Conservation (phyloP, 2,797 vertebrate species). For the Acestrorhynchus altus region DNA sequence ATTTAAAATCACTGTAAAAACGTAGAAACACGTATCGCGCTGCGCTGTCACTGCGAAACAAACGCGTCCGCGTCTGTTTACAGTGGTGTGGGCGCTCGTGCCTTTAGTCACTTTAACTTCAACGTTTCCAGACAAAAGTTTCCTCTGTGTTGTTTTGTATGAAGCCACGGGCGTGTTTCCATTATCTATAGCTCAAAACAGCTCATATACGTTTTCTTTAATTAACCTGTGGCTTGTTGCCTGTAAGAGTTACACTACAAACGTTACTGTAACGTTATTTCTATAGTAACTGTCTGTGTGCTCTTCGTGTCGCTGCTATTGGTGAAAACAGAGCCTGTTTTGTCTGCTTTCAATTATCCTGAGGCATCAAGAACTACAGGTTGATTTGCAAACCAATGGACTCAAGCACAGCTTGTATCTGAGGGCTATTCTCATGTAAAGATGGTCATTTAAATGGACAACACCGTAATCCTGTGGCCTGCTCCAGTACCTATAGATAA, state of each 20-base stretch:
- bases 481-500: not conserved
- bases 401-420: conserved; percentile 31
- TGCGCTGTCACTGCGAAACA: too few species aligned
- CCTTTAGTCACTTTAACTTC: not conserved
- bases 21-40: too few species aligned
- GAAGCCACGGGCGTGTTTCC: not conserved
- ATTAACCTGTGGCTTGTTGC: too few species aligned
- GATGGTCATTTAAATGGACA: conserved; percentile 42
- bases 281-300: not conserved
- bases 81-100: conserved; percentile 8
- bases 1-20: not conserved
- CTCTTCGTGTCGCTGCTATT: not conserved
- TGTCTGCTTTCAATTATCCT: conserved; percentile 32
- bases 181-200: not conserved
- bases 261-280: not conserved
- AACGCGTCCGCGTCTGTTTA: conserved; percentile 34
- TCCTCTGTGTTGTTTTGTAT: not conserved
- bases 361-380: conserved; percentile 25
- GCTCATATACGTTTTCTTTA: too few species aligned
- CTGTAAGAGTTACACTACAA: not conserved
- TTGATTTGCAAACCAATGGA: conserved; percentile 65
- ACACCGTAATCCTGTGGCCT: conserved; percentile 12
- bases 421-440: conserved; percentile 61
- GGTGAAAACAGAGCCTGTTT: conserved; percentile 45
- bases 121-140: not conserved